Conservation (phyloP, 2,113 vertebrate genomes). For the Cyprinodon variegatus region DNA sequence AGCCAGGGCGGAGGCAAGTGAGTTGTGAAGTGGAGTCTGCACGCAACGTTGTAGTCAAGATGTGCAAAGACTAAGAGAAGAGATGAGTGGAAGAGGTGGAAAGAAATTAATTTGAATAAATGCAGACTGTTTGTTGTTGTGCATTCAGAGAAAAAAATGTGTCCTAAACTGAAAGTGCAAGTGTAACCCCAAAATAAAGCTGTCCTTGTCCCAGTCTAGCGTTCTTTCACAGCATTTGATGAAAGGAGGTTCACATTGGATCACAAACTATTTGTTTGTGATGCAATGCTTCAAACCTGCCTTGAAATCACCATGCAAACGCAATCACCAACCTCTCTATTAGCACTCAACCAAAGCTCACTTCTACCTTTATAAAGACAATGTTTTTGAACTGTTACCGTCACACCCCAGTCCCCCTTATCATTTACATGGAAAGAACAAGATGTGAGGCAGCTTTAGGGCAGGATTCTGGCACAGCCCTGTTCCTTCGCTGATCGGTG, state of each 20-base stretch:
- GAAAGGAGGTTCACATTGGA: constrained; percentile 37
- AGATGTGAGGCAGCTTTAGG: constrained; percentile 48
- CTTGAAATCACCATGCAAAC: constrained; percentile 52
- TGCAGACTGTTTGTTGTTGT: neutral
- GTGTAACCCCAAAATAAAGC: constrained; percentile 17
- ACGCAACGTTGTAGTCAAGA: constrained; percentile 31
- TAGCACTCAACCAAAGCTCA: constrained; percentile 15
- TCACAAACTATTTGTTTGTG: constrained; percentile 48
- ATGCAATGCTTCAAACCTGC: constrained; percentile 70
- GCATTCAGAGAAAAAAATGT: neutral
- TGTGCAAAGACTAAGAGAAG: neutral
- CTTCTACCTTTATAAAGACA: constrained; percentile 13
- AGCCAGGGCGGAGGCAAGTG: constrained; percentile 56
- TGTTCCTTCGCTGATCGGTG: constrained; percentile 31
- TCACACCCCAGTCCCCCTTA: constrained; percentile 6
- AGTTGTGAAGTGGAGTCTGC: constrained; percentile 53
- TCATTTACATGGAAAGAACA: constrained; percentile 57
- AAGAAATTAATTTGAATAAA: constrained; percentile 5
- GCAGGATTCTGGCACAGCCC: neutral
- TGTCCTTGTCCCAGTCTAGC: neutral
- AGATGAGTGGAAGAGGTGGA: neutral
- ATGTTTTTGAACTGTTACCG: constrained; percentile 51
- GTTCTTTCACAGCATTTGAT: constrained; percentile 12
- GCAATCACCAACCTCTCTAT: constrained; percentile 32
- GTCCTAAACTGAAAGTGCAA: constrained; percentile 14